Evolutionary conservation across 2,888 invertebrate species (phyloP).

Genomic region (Entomobrya multifasciata): DNA sequence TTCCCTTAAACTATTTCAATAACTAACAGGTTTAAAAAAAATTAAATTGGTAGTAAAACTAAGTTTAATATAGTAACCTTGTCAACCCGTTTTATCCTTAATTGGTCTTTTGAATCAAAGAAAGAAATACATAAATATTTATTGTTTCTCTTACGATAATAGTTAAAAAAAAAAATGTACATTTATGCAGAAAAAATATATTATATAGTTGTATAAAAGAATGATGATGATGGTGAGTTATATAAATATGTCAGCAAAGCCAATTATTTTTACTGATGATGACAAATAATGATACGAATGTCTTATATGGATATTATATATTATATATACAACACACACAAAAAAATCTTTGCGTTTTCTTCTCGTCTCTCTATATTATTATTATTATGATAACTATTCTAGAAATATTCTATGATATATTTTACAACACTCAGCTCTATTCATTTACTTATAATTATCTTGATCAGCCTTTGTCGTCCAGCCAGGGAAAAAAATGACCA

Average conservation of each 20-base stretch:
- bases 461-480: constrained; percentile 4
- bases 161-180: background rate
- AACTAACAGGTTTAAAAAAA: too few species aligned
- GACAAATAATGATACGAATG: constrained; percentile 60
- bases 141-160: background rate
- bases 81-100: background rate
- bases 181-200: background rate
- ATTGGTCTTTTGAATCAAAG: background rate
- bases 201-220: background rate
- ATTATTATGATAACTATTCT: constrained; percentile 3
- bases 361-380: constrained; percentile 19
- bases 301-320: constrained; percentile 39
- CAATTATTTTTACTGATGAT: constrained; percentile 66
- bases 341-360: constrained; percentile 34
- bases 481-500: background rate
- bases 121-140: background rate
- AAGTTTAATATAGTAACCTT: too few species aligned
- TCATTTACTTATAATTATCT: background rate
- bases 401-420: background rate
- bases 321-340: constrained; percentile 22
- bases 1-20: too few species aligned
- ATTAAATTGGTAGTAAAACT: too few species aligned
- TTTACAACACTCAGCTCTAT: background rate
- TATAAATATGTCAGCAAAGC: constrained; percentile 48
- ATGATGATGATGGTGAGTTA: constrained; percentile 63